Evolutionary conservation across 2,888 invertebrate genomes (phyloP), one percentile per base, ranked within the genome.

Genomic region (Omphaloscelis lunosa): DNA sequence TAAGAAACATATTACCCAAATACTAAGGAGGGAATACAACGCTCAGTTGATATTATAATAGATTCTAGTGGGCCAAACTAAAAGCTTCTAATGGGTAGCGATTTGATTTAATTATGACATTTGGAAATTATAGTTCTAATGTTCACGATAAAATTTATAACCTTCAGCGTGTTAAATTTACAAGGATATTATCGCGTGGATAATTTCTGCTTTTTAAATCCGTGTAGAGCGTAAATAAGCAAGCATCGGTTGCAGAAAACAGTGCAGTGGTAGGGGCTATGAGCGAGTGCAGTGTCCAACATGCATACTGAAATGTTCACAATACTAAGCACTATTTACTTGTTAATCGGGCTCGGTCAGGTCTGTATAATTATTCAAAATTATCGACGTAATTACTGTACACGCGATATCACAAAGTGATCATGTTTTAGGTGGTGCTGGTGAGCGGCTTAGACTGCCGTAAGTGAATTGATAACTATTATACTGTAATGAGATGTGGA

Each of bases 161-260:
- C 83, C 82, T 82, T 79, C 79, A 79, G 88, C 89, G 89, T 92
- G 88, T 83, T 89, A 87, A 91, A 92, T 92, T 92, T 92, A 91
- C 91, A 93, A 93, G 93, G 91, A 90, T 91, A 93, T 94, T 93
- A 93, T 92, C 91, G 95, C 95, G 94, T 95, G 93, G 79, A 93
- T 94, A 95, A 95, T 95, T 94, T 90, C 89, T 86, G 83, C 90
- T 90, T 90, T 91, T 88, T 89, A 91, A 90, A 91, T 89, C 87
- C 86, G 92, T 91, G 90, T 88, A 79, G 88, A 90, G 89, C 89
- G 92, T 92, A 93, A 93, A 94, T 93, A 92, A 91, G 88, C 88
- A 86, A 83, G 83, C 87, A 88, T 85, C 89, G 87, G 80, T 84
- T 77, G 86, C 79, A 86, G 88, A 87, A 87, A 91, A 89, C 91